Percentiles rank a stretch among this genome's conserved stretches.
phyloP scores from a whole-genome alignment of 2,797 vertebrate genomes.

The Remorina albescens region DNA sequence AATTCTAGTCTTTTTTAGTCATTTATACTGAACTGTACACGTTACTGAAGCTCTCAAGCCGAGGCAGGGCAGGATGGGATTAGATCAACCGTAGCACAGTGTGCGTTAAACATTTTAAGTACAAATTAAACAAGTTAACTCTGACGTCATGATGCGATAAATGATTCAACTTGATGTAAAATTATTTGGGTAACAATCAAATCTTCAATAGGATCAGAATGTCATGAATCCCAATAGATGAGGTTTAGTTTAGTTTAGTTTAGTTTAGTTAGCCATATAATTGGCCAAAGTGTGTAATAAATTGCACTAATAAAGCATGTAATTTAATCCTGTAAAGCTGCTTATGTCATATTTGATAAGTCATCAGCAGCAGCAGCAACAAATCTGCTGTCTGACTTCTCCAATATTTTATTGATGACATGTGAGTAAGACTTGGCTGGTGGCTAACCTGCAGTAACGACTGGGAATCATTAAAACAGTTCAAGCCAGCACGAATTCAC shows the following conservation, averaged over 20 bases:
- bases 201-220: background rate
- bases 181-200: too few relatives aligned
- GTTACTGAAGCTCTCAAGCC: background rate
- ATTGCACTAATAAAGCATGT: too few relatives aligned
- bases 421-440: background rate
- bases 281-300: too few relatives aligned
- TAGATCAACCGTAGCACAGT: background rate
- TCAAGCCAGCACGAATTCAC: too few relatives aligned
- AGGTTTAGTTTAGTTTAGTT: too few relatives aligned
- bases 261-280: background rate
- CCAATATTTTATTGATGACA: too few relatives aligned
- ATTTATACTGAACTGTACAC: constrained; percentile 2
- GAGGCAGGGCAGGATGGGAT: background rate
- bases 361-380: too few relatives aligned
- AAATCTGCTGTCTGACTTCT: too few relatives aligned
- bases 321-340: too few relatives aligned
- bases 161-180: too few relatives aligned
- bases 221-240: background rate
- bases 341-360: too few relatives aligned
- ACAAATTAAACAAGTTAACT: background rate
- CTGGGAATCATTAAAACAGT: background rate
- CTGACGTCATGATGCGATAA: background rate
- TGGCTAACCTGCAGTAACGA: background rate
- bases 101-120: background rate
- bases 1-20: background rate